A percentile compares a stretch with the other conserved stretches of the same genome.
phyloP scores from a whole-genome alignment of 2,888 invertebrate genomes.

The Belgica antarctica region DNA sequence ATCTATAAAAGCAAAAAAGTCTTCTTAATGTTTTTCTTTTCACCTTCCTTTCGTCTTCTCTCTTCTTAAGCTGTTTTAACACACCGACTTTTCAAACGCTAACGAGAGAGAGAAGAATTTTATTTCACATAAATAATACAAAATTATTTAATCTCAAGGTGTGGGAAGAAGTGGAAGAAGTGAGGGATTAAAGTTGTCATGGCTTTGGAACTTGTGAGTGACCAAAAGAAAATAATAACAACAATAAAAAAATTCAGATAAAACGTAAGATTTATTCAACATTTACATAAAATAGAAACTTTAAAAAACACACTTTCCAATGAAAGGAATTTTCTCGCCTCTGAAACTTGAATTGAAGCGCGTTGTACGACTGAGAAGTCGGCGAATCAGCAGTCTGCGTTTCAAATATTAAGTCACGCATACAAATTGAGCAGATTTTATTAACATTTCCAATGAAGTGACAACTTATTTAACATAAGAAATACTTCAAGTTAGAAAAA shows the following conservation, averaged over 20 bases:
- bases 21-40: neutral
- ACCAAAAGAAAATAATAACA: neutral
- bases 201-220: neutral
- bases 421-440: too few relatives aligned
- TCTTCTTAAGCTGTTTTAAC: neutral
- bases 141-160: neutral
- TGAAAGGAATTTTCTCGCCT: too few relatives aligned
- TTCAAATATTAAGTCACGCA: too few relatives aligned
- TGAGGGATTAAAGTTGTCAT: neutral
- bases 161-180: neutral
- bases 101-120: neutral
- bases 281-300: neutral
- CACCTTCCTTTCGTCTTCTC: neutral
- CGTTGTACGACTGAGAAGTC: too few relatives aligned
- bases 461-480: too few relatives aligned
- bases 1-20: neutral
- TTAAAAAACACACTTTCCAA: too few relatives aligned
- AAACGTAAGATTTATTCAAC: neutral
- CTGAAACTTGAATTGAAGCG: too few relatives aligned
- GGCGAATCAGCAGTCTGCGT: too few relatives aligned
- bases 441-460: too few relatives aligned
- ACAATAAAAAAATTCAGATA: too few relatives aligned
- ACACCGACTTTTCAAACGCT: neutral
- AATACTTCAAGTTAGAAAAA: too few relatives aligned
- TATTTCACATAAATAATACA: neutral